These are phyloP conservation scores for Gallinago undulata DNA, from an alignment of 2,113 vertebrate genomes.

Conservation along the genomic window DNA sequence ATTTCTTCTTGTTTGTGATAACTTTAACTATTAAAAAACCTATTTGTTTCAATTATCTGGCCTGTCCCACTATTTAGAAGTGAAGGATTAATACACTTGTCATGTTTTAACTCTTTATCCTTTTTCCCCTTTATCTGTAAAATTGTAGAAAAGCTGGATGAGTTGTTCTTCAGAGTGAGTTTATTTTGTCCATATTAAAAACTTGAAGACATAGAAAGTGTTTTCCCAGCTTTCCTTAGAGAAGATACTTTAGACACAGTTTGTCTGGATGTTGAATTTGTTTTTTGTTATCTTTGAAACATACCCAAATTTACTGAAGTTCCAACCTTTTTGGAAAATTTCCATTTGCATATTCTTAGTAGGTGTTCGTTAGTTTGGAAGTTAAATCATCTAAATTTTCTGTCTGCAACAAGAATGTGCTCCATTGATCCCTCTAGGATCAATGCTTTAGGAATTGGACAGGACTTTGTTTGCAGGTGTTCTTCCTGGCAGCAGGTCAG, in stretches of 20 bases:
- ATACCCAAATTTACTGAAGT: not conserved
- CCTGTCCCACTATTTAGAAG: not conserved
- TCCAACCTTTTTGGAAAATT: not conserved
- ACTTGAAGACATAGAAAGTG: not conserved
- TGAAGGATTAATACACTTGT: not conserved
- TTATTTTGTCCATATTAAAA: not conserved
- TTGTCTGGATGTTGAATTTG: not conserved
- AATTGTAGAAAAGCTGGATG: not conserved
- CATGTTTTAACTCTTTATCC: not conserved
- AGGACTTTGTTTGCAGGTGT: constrained; percentile 19
- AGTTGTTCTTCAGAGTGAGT: not conserved
- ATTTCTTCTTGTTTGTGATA: not conserved
- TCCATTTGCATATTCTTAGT: not conserved
- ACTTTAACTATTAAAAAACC: not conserved
- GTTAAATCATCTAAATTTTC: not conserved
- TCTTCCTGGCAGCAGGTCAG: constrained; percentile 27
- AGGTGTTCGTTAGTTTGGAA: not conserved
- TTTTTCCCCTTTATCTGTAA: not conserved
- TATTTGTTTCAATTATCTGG: not conserved
- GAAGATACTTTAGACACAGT: not conserved
- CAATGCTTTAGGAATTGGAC: not conserved
- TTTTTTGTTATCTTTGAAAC: constrained; percentile 20
- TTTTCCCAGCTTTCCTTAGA: not conserved
- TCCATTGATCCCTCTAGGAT: constrained; percentile 22
- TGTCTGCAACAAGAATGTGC: not conserved